Base-by-base conservation (phyloP, 2,113 vertebrate species). In the Embiotoca jacksoni region DNA sequence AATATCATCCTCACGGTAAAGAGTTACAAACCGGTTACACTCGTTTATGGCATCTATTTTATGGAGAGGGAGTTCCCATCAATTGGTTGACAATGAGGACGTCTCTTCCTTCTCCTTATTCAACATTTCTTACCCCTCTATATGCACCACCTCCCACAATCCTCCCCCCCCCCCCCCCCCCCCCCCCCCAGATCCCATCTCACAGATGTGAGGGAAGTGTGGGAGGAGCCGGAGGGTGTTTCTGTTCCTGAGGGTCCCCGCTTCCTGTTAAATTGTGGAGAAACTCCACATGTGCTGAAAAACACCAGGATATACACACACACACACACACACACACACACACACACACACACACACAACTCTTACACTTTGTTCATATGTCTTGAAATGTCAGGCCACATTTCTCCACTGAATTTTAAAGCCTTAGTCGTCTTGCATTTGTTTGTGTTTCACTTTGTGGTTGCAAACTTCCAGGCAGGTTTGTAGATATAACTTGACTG, bases 181-280 rank as follows among this genome's bases (percentile, higher is more conserved):
- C 2, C 39, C 59, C 33, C n/a, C 35, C 1, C 49, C 6, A 49
- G 52, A 74, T 64, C 69, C 41, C 57, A 52, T 67, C 58, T 81
- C 71, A 78, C 89, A 90, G 88, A 93, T 91, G 81, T 82, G 81
- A 83, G 77, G 86, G 88, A 84, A 88, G 80, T 65, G 57, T 88
- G 67, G 88, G 91, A 71, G 81, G 85, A 77, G 81, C 80, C 49
- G 67, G 31, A 36, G 69, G 56, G 73, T 89, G 85, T 93, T 81
- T 86, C 85, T 85, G 78, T 78, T 88, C 90, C 84, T 82, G 73
- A 54, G 83, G 81, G 89, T 86, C 81, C 62, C 35, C 15, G 7
- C 83, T 91, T 93, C 90, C 91, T 90, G 90, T 82, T 53, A 77
- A 73, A 53, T 64, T 64, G 56, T 49, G 49, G 54, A 84, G 74